Percentiles rank a stretch among this genome's conserved stretches.
Conservation (phyloP, 1,140 invertebrate species). For the Whitmania pigra region DNA sequence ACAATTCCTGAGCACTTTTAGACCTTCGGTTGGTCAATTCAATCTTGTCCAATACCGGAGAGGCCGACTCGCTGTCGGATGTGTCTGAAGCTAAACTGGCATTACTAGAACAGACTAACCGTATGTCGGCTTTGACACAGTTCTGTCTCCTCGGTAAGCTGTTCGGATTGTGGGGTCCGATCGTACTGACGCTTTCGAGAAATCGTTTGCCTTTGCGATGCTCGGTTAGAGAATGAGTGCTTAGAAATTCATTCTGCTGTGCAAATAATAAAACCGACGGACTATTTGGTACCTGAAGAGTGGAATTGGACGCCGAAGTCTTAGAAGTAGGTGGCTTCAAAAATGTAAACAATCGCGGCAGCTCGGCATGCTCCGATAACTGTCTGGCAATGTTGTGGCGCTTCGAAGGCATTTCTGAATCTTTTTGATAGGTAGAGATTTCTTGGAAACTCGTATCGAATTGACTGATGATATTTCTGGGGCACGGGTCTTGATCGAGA, state of each 20-base stretch:
- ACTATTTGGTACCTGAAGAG: background rate
- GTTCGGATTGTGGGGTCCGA: no score
- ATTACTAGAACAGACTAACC: background rate
- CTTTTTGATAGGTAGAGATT: background rate
- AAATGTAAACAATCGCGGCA: slow-evolving; percentile 20
- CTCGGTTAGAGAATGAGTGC: background rate
- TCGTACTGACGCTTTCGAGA: slow-evolving; percentile 5
- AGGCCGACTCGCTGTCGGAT: background rate
- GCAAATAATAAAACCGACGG: background rate
- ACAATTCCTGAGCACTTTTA: slow-evolving; percentile 13
- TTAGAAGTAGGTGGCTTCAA: background rate
- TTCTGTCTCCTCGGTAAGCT: background rate
- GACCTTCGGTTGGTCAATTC: background rate
- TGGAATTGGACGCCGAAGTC: background rate
- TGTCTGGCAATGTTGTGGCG: background rate
- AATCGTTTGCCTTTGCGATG: background rate
- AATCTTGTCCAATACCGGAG: background rate
- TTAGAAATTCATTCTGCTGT: background rate
- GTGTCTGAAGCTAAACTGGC: slow-evolving; percentile 6
- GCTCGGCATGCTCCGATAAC: slow-evolving; percentile 18
- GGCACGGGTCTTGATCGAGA: slow-evolving; percentile 12
- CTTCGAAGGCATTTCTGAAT: slow-evolving; percentile 13
- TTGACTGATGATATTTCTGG: background rate
- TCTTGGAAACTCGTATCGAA: slow-evolving; percentile 16
- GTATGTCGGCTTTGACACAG: background rate